phyloP scores from a whole-genome alignment of 2,888 invertebrate species.

The Didymodactylos carnosus region DNA sequence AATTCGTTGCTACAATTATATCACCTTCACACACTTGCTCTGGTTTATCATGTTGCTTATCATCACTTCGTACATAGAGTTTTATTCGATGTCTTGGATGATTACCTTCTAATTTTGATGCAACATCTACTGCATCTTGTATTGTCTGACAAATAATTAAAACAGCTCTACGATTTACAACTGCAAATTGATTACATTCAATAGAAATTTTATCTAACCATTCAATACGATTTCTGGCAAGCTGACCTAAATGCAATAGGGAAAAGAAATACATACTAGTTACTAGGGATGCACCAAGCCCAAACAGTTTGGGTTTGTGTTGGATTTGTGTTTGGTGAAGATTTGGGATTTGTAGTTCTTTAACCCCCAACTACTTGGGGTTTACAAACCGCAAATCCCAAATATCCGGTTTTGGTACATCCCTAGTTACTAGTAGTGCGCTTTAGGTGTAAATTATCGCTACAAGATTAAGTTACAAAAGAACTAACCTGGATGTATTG shows the following conservation, averaged over 20 bases:
- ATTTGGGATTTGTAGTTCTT: no score
- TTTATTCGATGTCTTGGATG: background rate
- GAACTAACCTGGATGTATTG: background rate
- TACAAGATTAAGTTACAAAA: no score
- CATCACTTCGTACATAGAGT: background rate
- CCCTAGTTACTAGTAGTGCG: no score
- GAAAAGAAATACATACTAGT: no score
- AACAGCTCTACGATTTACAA: background rate
- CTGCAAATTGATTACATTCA: background rate
- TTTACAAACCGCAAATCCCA: no score
- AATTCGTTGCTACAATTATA: background rate
- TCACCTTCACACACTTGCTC: constrained; percentile 1
- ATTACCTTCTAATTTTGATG: background rate
- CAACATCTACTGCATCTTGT: background rate
- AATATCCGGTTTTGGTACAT: no score
- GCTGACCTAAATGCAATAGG: background rate
- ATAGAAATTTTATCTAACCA: background rate
- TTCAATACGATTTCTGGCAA: background rate
- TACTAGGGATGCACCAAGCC: no score
- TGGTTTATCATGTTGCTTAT: background rate
- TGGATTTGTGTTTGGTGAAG: no score
- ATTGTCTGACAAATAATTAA: background rate
- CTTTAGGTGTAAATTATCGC: no score
- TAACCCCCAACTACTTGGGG: no score
- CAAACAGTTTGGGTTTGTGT: no score